phyloP scores from a whole-genome alignment of 2,113 vertebrate genomes.

The Pelecanoides urinatrix region DNA sequence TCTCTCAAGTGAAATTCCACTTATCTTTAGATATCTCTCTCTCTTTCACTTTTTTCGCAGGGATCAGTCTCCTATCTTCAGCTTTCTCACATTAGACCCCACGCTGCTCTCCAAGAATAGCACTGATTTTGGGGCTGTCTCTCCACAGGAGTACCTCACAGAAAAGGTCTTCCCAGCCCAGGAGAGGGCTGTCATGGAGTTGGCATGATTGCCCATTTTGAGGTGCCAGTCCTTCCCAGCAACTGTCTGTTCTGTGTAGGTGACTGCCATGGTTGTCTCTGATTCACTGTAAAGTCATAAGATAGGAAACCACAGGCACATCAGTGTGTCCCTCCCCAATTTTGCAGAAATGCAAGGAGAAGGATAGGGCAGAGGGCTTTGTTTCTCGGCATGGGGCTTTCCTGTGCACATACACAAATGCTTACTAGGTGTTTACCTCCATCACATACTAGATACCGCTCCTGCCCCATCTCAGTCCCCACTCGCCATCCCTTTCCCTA shows the following conservation, averaged over 20 bases:
- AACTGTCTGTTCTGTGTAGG: not conserved
- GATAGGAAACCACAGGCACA: not conserved
- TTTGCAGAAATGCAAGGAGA: not conserved
- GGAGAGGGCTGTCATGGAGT: not conserved
- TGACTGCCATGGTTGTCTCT: not conserved
- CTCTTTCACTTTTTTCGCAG: not conserved
- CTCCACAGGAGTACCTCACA: not conserved
- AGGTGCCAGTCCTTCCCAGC: not conserved
- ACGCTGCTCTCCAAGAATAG: not conserved
- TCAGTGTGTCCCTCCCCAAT: not conserved
- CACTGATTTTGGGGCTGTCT: not conserved
- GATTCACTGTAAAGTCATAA: not conserved
- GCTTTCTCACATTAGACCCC: not conserved
- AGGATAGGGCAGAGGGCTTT: not conserved
- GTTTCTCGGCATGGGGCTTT: not conserved
- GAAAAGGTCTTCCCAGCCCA: not conserved
- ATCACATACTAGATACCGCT: not conserved
- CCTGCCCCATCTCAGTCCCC: not conserved
- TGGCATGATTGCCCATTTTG: not conserved
- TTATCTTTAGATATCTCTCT: not conserved
- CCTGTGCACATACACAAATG: not conserved
- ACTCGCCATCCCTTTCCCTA: not conserved
- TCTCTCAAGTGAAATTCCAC: not conserved
- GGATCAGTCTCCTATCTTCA: not conserved
- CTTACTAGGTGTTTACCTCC: not conserved